Percentiles rank a stretch among this genome's conserved stretches.
Evolutionary conservation across 1,140 invertebrate genomes (phyloP).

Genomic region (Capitella teleta): DNA sequence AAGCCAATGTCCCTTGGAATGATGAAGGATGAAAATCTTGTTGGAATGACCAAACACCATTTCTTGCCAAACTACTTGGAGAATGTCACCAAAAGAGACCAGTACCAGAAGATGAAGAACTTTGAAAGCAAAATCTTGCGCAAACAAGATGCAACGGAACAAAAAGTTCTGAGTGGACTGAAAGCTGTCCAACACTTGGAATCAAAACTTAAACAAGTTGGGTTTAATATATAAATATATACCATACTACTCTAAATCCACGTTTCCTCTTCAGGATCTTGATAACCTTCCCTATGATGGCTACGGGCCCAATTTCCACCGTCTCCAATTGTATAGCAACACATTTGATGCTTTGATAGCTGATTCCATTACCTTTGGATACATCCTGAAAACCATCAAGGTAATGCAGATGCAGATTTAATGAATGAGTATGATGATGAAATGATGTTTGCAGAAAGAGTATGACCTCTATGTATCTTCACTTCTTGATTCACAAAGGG

Average conservation of each 20-base stretch:
- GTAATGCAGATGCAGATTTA: constrained; percentile 20
- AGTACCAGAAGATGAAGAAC: constrained; percentile 24
- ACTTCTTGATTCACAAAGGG: constrained; percentile 28
- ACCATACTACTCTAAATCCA: neutral
- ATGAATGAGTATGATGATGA: neutral
- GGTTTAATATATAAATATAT: neutral
- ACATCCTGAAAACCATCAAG: constrained; percentile 32
- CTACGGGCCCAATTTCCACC: constrained; percentile 31
- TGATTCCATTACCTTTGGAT: constrained; percentile 31
- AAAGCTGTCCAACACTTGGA: constrained; percentile 30
- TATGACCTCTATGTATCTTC: constrained; percentile 35
- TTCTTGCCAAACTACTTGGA: constrained; percentile 24
- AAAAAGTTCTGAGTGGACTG: constrained; percentile 27
- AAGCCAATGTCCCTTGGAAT: neutral
- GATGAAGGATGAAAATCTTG: neutral
- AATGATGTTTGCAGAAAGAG: constrained; percentile 19
- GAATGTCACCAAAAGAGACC: constrained; percentile 33
- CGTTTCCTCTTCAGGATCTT: constrained; percentile 20
- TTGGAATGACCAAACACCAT: constrained; percentile 13
- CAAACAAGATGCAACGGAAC: constrained; percentile 26
- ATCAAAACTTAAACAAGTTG: constrained; percentile 25
- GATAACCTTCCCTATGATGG: constrained; percentile 15
- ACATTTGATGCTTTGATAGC: constrained; percentile 30
- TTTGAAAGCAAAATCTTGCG: constrained; percentile 28
- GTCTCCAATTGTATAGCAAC: constrained; percentile 33